Conservation (phyloP, 1,140 invertebrate species). For the Cherax destructor region DNA sequence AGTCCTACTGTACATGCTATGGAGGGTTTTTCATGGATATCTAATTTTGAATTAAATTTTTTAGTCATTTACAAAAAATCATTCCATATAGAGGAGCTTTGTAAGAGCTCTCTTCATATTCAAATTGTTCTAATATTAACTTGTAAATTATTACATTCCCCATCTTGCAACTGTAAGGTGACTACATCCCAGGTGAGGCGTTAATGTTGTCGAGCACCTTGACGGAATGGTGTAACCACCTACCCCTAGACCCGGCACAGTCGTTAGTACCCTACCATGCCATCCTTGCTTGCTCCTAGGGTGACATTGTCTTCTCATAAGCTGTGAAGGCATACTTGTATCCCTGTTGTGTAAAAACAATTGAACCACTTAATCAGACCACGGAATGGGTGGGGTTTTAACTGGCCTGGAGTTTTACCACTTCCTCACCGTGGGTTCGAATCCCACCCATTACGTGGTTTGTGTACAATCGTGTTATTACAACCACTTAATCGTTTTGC, state of each 20-base stretch:
- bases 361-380: too few relatives aligned
- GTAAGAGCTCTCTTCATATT: too few relatives aligned
- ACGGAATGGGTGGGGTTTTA: too few relatives aligned
- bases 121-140: background rate
- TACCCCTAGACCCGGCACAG: background rate
- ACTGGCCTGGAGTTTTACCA: too few relatives aligned
- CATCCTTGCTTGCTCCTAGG: background rate
- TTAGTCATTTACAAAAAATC: too few relatives aligned
- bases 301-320: background rate
- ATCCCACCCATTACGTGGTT: too few relatives aligned
- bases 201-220: background rate
- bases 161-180: background rate
- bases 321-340: background rate
- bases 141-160: background rate
- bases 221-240: background rate
- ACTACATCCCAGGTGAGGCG: background rate
- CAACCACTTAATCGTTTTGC: background rate
- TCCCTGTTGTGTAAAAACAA: background rate
- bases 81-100: too few relatives aligned
- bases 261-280: background rate
- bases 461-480: background rate
- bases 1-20: too few relatives aligned
- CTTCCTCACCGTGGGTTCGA: too few relatives aligned
- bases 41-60: too few relatives aligned
- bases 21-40: too few relatives aligned